phyloP scores from a whole-genome alignment of 2,888 invertebrate genomes.

The Neelides folsomi region DNA sequence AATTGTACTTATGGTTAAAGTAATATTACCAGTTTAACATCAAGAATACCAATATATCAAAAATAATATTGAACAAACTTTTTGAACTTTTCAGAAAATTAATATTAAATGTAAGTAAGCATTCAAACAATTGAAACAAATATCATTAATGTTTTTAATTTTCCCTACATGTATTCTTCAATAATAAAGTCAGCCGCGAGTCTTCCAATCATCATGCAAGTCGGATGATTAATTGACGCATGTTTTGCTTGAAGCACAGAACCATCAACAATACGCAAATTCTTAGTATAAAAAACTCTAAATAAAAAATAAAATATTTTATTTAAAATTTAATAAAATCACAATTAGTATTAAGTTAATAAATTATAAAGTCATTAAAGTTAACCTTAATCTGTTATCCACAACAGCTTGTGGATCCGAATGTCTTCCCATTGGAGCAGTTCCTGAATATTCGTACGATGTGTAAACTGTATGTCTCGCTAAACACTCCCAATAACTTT shows the following conservation, averaged over 20 bases:
- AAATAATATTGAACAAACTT: too few relatives aligned
- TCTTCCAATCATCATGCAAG: slow-evolving; percentile 23
- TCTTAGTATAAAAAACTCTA: slow-evolving; percentile 22
- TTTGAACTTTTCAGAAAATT: too few relatives aligned
- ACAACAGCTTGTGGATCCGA: slow-evolving; percentile 20
- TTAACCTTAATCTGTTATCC: slow-evolving; percentile 19
- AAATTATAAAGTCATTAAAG: background rate
- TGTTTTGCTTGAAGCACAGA: slow-evolving; percentile 25
- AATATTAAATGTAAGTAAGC: too few relatives aligned
- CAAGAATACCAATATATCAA: too few relatives aligned
- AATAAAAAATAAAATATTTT: background rate
- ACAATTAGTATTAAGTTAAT: background rate
- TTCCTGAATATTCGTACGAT: slow-evolving; percentile 21
- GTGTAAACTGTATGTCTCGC: slow-evolving; percentile 20
- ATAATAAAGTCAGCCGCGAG: slow-evolving; percentile 20
- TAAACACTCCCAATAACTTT: slow-evolving; percentile 17
- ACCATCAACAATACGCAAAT: slow-evolving; percentile 23
- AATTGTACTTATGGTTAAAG: too few relatives aligned
- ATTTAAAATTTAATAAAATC: background rate
- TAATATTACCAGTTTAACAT: too few relatives aligned
- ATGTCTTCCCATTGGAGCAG: slow-evolving; percentile 19
- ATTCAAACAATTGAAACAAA: too few relatives aligned
- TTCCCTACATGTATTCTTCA: slow-evolving; percentile 7
- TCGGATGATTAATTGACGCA: slow-evolving; percentile 23
- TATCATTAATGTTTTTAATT: too few relatives aligned